Evolutionary conservation across 30 jellyfish, hydroid and myxozoan species (phyloP), one percentile per base, ranked within the genome.

Genomic region (Hydra vulgaris): DNA sequence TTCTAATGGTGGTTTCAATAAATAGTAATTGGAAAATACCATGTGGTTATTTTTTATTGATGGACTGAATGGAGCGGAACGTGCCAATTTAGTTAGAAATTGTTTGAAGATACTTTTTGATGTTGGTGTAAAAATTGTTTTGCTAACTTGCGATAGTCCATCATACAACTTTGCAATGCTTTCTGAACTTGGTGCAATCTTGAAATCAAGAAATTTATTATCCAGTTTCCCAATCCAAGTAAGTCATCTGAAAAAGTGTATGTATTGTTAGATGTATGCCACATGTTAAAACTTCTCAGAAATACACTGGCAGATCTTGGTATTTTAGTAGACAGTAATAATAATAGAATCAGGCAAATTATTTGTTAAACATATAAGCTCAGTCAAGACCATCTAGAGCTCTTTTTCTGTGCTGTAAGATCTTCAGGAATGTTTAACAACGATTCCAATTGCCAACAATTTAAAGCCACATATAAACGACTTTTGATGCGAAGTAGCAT

Each of bases 231-330:
- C 71, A 84, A 82, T 53, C 91, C 95, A 24, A 70, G 61, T 40
- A 12, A 40, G 5, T 40, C 61, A 71, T 76, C 73, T 17, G 74
- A 77, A 70, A 40, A 16, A 53, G 69, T 87, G 15, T 54, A 81
- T 71, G 84, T 84, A 56, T 40, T 83, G 53, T 79, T 84, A 27
- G 95, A 89, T 84, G 95, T 76, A n/a, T 84, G 96, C 54, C 96
- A 84, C 84, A 89, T 89, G 95, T 88, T 84, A 74, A 89, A 84
- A 56, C 85, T 84, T 12, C 78, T 89, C 20, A 67, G 94, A 54
- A 89, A 84, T 66, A 80, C 95, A 21, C 85, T 89, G 77, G 93
- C 82, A 52, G 85, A 84, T 0, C 85, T 85, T 20, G 88, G 95
- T 75, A 79, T 74, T 27, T 23, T 83, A 15, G n/a, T 77, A 18